phyloP scores from a whole-genome alignment of 1,140 invertebrate species.

The Drosophila tani region DNA sequence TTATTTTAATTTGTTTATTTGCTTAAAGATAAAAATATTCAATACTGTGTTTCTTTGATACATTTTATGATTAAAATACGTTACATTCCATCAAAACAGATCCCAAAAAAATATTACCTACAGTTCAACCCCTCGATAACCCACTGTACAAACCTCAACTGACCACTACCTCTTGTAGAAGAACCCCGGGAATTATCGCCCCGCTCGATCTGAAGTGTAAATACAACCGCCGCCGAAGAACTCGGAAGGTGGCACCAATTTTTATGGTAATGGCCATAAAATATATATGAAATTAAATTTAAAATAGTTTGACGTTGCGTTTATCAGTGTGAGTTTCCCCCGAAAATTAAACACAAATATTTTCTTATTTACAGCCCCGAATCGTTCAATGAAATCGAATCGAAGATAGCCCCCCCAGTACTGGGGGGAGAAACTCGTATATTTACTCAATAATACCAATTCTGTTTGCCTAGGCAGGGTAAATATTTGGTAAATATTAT shows the following conservation, averaged over 20 bases:
- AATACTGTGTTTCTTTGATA: no score
- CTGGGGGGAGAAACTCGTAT: no score
- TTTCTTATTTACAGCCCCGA: slow-evolving; percentile 43
- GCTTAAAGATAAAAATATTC: no score
- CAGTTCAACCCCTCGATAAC: neutral
- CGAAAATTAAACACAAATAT: slow-evolving; percentile 41
- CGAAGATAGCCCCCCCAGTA: slow-evolving; percentile 12
- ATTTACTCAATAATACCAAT: neutral
- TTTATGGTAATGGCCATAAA: slow-evolving; percentile 72
- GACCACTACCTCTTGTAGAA: slow-evolving; percentile 8
- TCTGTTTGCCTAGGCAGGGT: neutral
- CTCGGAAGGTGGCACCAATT: slow-evolving; percentile 29
- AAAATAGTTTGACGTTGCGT: slow-evolving; percentile 58
- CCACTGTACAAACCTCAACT: slow-evolving; percentile 19
- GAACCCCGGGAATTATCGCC: slow-evolving; percentile 22
- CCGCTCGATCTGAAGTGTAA: slow-evolving; percentile 37
- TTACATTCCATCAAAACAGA: no score
- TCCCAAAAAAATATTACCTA: neutral
- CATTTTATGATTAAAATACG: no score
- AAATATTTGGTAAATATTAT: neutral
- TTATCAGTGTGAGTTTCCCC: slow-evolving; percentile 52
- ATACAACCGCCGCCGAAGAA: slow-evolving; percentile 19
- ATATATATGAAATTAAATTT: slow-evolving; percentile 65
- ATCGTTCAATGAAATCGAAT: slow-evolving; percentile 33
- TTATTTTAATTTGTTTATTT: no score